Evolutionary conservation across 1,140 invertebrate genomes (phyloP), one percentile per base, ranked within the genome.

Genomic region (Ctenoplectra terminalis): DNA sequence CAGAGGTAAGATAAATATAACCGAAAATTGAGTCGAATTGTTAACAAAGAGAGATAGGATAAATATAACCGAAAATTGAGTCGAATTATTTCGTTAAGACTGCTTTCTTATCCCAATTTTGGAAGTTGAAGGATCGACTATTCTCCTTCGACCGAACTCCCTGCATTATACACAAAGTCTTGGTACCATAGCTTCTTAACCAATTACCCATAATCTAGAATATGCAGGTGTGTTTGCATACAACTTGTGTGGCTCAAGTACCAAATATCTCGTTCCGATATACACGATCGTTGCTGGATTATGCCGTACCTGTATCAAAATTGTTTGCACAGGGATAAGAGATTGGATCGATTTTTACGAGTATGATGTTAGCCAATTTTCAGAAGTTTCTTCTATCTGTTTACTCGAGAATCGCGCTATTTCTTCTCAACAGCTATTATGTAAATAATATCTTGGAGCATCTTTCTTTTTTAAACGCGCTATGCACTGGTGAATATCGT

Each of bases 211-310:
- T 48, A 46, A 26, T 31, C 43, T 31, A 48, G 26, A 67, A 15
- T n/a, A 3, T 69, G 11, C 43, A 50, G 46, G 46, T 69, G 66
- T 69, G 66, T 69, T 69, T 69, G 29, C 66, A 50, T 69, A 69
- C 66, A 69, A 50, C 46, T 69, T 69, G 34, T 4, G 46, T 11
- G 46, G 29, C 15, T n/a, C 20, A 69, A 31, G 46, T 8, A 69
- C 11, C 46, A 34, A 69, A 50, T 69, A 69, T 20, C 66, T 23
- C 66, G 29, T 69, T 69, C 9, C 46, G 66, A 69, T 50, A 13
- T 34, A 34, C 66, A 31, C 46, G 64, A 69, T 69, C 43, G 46
- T 69, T 29, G 20, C 17, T 29, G 46, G 66, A 69, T 69, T 69
- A 69, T 50, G 29, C 29, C 13, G 6, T 23, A 23, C 9, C 66